These are phyloP conservation scores for Setophaga kirtlandii DNA, from an alignment of 2,113 vertebrate species.

Conservation along the genomic window DNA sequence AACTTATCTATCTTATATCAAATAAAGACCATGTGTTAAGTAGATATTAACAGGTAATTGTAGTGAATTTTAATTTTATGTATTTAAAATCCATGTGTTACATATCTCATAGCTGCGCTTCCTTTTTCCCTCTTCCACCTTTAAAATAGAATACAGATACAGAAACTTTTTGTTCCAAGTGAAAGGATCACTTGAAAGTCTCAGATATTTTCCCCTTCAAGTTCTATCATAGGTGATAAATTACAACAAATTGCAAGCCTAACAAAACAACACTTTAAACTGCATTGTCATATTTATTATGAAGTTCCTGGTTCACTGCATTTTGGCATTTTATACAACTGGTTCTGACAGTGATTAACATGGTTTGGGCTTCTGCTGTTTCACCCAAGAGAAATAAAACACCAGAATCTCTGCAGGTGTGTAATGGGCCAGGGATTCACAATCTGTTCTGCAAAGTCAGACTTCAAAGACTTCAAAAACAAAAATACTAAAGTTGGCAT, in stretches of 20 bases:
- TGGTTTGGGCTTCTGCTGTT: slow-evolving; percentile 77
- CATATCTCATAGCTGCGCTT: neutral
- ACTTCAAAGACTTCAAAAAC: slow-evolving; percentile 79
- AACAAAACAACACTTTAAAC: slow-evolving; percentile 75
- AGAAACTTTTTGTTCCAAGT: neutral
- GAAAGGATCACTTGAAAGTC: neutral
- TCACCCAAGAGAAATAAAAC: slow-evolving; percentile 85
- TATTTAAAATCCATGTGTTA: neutral
- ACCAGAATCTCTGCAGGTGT: slow-evolving; percentile 82
- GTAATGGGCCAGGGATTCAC: slow-evolving; percentile 87
- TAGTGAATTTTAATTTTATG: neutral
- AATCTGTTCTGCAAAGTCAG: slow-evolving; percentile 87
- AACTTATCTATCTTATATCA: neutral
- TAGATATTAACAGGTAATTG: neutral
- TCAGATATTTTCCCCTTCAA: neutral
- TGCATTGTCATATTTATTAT: slow-evolving; percentile 82
- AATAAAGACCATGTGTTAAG: neutral
- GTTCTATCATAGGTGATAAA: slow-evolving; percentile 64
- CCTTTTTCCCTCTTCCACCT: neutral
- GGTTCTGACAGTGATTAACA: slow-evolving; percentile 89
- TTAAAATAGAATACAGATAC: neutral
- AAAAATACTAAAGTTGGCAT: slow-evolving; percentile 74
- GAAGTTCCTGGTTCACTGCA: slow-evolving; percentile 76
- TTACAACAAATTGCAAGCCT: slow-evolving; percentile 71
- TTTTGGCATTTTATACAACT: slow-evolving; percentile 86